These are phyloP conservation scores for Teleogryllus oceanicus DNA, from an alignment of 2,888 invertebrate genomes.

Conservation along the genomic window DNA sequence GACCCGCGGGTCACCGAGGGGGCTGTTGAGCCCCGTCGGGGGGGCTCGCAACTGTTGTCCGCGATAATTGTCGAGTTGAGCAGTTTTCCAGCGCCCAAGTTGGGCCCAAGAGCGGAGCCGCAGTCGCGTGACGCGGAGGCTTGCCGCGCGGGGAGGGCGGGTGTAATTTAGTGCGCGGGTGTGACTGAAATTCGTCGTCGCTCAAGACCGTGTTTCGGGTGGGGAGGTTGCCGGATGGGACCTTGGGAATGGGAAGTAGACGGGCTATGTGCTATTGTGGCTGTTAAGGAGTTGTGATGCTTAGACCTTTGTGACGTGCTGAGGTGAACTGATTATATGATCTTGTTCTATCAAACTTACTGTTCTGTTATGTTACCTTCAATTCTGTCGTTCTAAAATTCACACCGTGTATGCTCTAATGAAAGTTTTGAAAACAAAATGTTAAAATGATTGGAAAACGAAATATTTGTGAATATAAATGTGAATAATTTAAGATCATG, in stretches of 20 bases:
- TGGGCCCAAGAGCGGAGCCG: neutral
- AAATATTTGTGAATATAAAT: too few species aligned
- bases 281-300: too few species aligned
- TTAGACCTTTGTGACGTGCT: too few species aligned
- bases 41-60: neutral
- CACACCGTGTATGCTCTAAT: too few species aligned
- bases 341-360: too few species aligned
- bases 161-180: constrained; percentile 2
- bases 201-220: neutral
- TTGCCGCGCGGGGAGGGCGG: neutral
- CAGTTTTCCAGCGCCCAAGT: constrained; percentile 9
- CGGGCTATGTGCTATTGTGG: too few species aligned
- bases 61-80: constrained; percentile 6
- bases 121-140: neutral
- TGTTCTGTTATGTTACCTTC: too few species aligned
- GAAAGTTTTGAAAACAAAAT: too few species aligned
- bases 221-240: neutral
- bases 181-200: constrained; percentile 4
- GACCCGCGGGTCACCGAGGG: neutral
- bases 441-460: too few species aligned
- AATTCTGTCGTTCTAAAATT: too few species aligned
- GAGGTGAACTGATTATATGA: too few species aligned
- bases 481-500: too few species aligned
- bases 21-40: neutral
- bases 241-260: neutral